Conservation (phyloP, 2,113 vertebrate species). For the Actenoides lindsayi region DNA sequence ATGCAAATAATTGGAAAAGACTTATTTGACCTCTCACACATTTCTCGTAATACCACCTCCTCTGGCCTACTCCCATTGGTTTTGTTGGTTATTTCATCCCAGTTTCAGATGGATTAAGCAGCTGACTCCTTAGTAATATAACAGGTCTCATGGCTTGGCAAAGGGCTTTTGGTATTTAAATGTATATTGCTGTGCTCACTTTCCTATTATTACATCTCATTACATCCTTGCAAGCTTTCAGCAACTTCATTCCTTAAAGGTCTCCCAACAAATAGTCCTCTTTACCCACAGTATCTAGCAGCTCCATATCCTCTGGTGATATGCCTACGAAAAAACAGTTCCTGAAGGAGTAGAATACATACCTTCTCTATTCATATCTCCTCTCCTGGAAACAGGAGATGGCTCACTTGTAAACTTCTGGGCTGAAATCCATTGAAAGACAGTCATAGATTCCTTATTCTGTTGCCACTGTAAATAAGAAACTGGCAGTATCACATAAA, state of each 20-base stretch:
- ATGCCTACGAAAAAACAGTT: neutral
- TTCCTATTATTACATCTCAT: neutral
- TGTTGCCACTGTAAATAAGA: slow-evolving; percentile 8
- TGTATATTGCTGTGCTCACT: neutral
- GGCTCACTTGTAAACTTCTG: neutral
- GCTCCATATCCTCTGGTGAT: neutral
- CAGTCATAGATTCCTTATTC: neutral
- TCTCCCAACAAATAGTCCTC: neutral
- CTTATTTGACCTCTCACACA: neutral
- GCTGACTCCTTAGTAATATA: neutral
- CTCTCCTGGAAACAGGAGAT: neutral
- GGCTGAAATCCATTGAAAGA: slow-evolving; percentile 28
- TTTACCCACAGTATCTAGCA: neutral
- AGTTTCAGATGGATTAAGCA: neutral
- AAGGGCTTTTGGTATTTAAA: neutral
- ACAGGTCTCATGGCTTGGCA: neutral
- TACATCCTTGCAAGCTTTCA: neutral
- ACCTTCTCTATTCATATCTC: neutral
- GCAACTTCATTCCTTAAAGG: neutral
- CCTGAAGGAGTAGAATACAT: neutral
- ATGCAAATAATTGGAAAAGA: neutral
- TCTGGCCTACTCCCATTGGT: neutral
- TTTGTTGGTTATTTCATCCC: neutral
- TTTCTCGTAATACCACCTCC: neutral
- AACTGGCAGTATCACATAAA: neutral